Percentiles rank a stretch among this genome's conserved stretches.
Evolutionary conservation across 2,888 invertebrate genomes (phyloP).

Genomic region (Nomada goodeniana): DNA sequence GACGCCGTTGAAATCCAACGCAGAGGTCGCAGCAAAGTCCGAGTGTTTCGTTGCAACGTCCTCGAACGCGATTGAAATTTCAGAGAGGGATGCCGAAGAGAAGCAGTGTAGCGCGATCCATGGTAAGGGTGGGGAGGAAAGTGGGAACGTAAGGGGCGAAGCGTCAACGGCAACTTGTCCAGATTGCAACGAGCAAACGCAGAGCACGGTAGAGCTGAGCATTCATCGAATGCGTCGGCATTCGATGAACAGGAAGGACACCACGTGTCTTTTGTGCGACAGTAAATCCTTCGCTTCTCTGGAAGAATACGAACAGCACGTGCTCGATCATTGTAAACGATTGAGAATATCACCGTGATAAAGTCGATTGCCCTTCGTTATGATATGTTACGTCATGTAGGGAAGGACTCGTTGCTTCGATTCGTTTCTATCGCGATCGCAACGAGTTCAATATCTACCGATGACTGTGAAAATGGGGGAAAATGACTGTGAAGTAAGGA

Average conservation of each 20-base stretch:
- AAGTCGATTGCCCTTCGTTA: background rate
- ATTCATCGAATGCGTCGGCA: constrained; percentile 35
- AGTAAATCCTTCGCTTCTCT: constrained; percentile 31
- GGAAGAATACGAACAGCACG: constrained; percentile 51
- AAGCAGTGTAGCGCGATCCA: background rate
- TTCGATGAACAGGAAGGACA: constrained; percentile 39
- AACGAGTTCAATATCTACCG: background rate
- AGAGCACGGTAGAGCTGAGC: constrained; percentile 16
- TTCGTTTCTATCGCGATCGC: background rate
- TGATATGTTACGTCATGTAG: background rate
- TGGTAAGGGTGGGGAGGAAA: background rate
- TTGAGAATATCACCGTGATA: constrained; percentile 38
- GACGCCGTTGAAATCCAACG: no score
- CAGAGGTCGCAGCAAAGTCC: background rate
- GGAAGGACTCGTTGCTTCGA: background rate
- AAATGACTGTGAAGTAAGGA: background rate
- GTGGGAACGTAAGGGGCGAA: background rate
- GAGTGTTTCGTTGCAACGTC: background rate
- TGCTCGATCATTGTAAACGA: constrained; percentile 48
- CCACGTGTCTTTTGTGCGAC: constrained; percentile 46
- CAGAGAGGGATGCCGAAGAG: background rate
- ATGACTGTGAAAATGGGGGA: background rate
- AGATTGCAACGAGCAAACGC: constrained; percentile 34
- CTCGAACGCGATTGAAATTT: background rate
- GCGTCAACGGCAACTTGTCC: constrained; percentile 14